Evolutionary conservation across 1,140 invertebrate genomes (phyloP), one percentile per base, ranked within the genome.

Genomic region (Camponotus vicinus): DNA sequence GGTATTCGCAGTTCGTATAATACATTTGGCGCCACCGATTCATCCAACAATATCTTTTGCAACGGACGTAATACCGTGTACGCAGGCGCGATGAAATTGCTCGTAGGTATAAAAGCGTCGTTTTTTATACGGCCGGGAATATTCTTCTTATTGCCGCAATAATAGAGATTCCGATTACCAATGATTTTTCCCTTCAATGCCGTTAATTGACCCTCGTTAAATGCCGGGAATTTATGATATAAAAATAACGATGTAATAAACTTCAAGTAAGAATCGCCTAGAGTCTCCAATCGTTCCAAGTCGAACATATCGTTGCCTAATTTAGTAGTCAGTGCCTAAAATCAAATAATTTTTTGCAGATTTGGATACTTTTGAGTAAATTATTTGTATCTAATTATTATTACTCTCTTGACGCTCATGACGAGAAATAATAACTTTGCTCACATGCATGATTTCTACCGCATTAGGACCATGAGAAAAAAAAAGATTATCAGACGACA

Each of bases 231-330:
- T 69, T 95, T 96, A 85, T 97, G 96, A 91, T 96, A 97, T 13
- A 98, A 93, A 92, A 97, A 98, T 0, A 98, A 92, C 9, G 97
- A 97, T 13, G 96, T 95, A 4, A 97, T 96, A 88, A 98, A 97
- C 94, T 99, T 99, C 0, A 99, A 95, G 92, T 98, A 99, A 0
- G 98, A 97, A 95, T 99, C 98, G 0, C 98, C 98, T 21, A 99
- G 95, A 0, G 97, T 97, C 95, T 99, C 98, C 5, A 97, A 93
- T 5, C 98, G 95, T 93, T 99, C 98, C 86, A 98, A 95, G 93
- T 98, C 97, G 70, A 98, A 97, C 6, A 97, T 96, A 93, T 99
- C 98, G 85, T 97, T 96, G 0, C 97, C 96, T 66, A 96, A 94
- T 13, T 97, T 96, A 13, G 96, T 96, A 9, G 98, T 98, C 3